A percentile compares a stretch with the other conserved stretches of the same genome.
Conservation (phyloP, 1,140 invertebrate species). For the Aphaenogaster rudis region DNA sequence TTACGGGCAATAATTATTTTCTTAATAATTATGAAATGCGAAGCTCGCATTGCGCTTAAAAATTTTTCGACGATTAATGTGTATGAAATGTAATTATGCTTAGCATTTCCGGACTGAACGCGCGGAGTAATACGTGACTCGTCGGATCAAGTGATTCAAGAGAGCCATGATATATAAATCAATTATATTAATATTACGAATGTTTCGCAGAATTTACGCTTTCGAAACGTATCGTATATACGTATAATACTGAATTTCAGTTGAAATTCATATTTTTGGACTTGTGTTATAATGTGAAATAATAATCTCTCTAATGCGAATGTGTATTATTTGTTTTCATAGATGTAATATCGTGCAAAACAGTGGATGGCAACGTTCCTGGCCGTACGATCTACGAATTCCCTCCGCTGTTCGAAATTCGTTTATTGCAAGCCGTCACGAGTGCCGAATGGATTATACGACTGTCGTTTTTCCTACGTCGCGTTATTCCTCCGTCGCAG, state of each 20-base stretch:
- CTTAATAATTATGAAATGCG: background rate
- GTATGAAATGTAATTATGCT: background rate
- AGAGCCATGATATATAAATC: background rate
- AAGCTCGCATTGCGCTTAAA: background rate
- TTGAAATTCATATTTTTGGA: background rate
- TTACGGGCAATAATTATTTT: no score
- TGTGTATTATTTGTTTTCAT: background rate
- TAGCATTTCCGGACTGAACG: background rate
- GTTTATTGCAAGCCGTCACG: background rate
- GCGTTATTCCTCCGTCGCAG: background rate
- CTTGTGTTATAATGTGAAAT: background rate
- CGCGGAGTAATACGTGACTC: background rate
- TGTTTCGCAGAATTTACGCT: no score
- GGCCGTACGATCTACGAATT: background rate
- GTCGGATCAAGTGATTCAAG: no score
- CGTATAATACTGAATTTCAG: no score
- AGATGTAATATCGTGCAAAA: background rate
- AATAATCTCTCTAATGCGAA: background rate
- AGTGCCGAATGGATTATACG: background rate
- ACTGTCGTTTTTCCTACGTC: background rate
- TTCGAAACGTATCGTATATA: no score
- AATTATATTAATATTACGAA: background rate
- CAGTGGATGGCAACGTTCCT: background rate
- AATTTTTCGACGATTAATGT: background rate
- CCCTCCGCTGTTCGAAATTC: background rate